Base-by-base conservation (phyloP, 2,113 vertebrate species). In the Lepus europaeus region DNA sequence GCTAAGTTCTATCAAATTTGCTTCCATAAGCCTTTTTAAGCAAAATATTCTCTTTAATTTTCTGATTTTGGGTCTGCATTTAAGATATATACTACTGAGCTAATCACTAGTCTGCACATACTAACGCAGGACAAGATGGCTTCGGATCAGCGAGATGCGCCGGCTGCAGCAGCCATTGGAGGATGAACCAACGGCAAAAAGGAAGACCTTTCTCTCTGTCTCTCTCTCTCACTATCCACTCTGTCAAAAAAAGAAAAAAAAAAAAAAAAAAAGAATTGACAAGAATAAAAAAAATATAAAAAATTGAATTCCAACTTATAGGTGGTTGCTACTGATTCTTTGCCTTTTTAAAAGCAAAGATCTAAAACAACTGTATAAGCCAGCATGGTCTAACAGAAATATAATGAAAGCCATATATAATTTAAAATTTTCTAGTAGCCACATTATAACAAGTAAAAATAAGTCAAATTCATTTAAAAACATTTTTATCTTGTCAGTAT, bases 1-100 rank as follows among this genome's bases (percentile, higher is more conserved):
- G n/a, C 78, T 83, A 92, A 66, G 23, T n/a, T 49, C 68, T 92
- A 82, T 70, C 45, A 79, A 81, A 74, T 95, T 91, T 97, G 63
- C 51, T 87, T 89, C 91, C 73, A 33, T 51, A 76, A 61, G 36
- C 81, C 70, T 19, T 87, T 88, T 93, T 93, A 16, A 84, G 91
- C 20, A 66, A 68, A 91, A 4, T n/a, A 83, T 82, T 92, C 61
- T 29, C 7, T 82, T 81, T 68, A 70, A 69, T 79, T 79, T 89
- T 90, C 17, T 63, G 87, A 93, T 90, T 96, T 87, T 22, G 17
- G 29, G 14, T 51, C 0, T 83, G 22, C 49, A 74, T 74, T 91
- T 95, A 9, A 49, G 56, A 66, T 69, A 84, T 81, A 5, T 61
- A 69, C 66, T 92, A 9, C 56, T 82, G 22, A 70, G 7, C 74